Base-by-base conservation (phyloP, 2,113 vertebrate species). In the Neodon shergylaensis region DNA sequence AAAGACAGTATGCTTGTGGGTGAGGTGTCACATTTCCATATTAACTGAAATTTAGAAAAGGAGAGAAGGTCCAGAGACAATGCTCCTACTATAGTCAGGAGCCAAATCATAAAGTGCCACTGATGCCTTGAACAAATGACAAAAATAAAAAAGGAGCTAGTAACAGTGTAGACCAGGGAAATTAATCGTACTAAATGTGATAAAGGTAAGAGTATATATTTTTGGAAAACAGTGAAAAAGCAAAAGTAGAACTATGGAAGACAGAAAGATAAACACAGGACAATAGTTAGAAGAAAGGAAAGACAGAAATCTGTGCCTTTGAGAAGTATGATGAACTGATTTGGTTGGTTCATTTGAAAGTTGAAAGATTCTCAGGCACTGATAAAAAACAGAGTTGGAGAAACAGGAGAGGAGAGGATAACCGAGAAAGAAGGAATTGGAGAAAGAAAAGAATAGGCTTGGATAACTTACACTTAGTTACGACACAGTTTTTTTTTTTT, bases 1-100 rank as follows among this genome's bases (percentile, higher is more conserved):
- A 36, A 1, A 84, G 4, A 54, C 6, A 0, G 1, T 13, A 63
- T 79, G 5, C 16, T 28, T 21, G 3, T 66, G 19, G 22, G 22
- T 74, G 19, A 72, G 10, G 36, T 54, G 21, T 26, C 88, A 82
- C 39, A 9, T n/a, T 42, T 58, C 19, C 3, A 3, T 2, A 52
- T 79, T 88, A 72, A 7, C 4, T 52, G 16, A 47, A 42, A 36
- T 0, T n/a, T 58, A 61, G 4, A 31, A 13, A n/a, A 5, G 58
- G 8, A 79, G 6, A 16, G 24, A 31, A 4, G 28, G 9, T 14
- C 61, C 74, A 52, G 31, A 82, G 6, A 47, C 26, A 22, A 65
- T 74, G 19, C 3, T 88, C 4, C 39, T 63, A 12, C 8, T 79
- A 44, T 26, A 44, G 65, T 13, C 24, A 61, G 4, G 6, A 7